A percentile compares a stretch with the other conserved stretches of the same genome.
These are phyloP conservation scores for Conus ventricosus DNA, from an alignment of 1,140 invertebrate genomes.

Conservation along the genomic window DNA sequence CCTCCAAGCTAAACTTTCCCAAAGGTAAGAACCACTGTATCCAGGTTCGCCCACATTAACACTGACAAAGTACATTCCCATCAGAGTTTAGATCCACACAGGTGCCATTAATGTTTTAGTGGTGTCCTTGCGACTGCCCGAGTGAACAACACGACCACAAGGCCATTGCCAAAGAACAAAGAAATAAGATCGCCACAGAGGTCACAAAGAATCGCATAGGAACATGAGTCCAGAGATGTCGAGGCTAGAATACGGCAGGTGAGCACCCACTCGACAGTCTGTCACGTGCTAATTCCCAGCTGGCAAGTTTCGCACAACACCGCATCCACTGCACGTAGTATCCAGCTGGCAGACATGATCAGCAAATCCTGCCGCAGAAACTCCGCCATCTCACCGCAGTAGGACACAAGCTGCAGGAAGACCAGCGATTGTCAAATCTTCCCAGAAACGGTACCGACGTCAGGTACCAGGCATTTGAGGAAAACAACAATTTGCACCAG, in stretches of 20 bases:
- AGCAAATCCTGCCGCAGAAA: no score
- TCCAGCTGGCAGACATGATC: no score
- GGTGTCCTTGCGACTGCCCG: not conserved
- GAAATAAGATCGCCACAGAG: not conserved
- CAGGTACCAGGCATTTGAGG: no score
- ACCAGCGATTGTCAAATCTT: no score
- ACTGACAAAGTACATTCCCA: conserved; percentile 14
- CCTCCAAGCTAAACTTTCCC: not conserved
- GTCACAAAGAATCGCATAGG: not conserved
- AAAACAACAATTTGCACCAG: no score
- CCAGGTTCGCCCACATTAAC: not conserved
- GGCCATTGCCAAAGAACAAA: not conserved
- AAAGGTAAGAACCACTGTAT: not conserved
- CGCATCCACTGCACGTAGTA: no score
- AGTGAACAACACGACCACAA: not conserved
- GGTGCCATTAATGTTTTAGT: not conserved
- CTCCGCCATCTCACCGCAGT: no score
- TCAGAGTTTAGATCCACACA: not conserved
- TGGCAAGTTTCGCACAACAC: no score
- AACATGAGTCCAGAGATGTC: conserved; percentile 41
- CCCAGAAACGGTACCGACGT: not conserved
- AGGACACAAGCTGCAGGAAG: not conserved
- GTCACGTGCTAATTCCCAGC: no score
- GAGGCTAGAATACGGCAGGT: no score
- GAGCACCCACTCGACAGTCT: no score